Evolutionary conservation across 2,797 vertebrate genomes (phyloP).

Genomic region (Lutjanus campechanus): DNA sequence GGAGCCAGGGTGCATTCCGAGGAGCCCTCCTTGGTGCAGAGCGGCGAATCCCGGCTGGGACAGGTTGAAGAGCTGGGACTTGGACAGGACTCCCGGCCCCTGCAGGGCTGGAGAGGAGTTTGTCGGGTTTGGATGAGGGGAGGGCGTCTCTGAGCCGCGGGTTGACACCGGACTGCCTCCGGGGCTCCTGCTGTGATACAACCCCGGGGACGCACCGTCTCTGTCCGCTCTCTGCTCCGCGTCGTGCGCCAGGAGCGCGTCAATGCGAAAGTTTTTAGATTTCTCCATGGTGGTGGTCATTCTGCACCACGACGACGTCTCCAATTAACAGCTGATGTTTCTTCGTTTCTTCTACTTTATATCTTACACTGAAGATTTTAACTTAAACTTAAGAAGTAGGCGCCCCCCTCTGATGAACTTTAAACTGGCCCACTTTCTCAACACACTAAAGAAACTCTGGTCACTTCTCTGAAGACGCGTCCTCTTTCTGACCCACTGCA

Average conservation of each 20-base stretch:
- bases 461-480: slow-evolving; percentile 2
- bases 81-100: slow-evolving; percentile 79
- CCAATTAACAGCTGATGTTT: not conserved
- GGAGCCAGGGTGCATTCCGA: slow-evolving; percentile 82
- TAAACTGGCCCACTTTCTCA: not conserved
- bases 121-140: slow-evolving; percentile 68
- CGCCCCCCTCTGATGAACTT: not conserved
- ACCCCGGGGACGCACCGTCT: slow-evolving; percentile 69
- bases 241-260: slow-evolving; percentile 90
- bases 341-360: not conserved
- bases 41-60: slow-evolving; percentile 83
- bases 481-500: slow-evolving; percentile 32
- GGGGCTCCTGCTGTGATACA: slow-evolving; percentile 72
- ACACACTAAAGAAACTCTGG: no score
- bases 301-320: slow-evolving; percentile 2
- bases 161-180: slow-evolving; percentile 75
- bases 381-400: not conserved
- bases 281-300: slow-evolving; percentile 85
- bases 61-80: slow-evolving; percentile 76
- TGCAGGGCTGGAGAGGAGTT: slow-evolving; percentile 49
- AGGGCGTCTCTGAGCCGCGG: slow-evolving; percentile 81
- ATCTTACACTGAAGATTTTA: not conserved
- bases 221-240: slow-evolving; percentile 66
- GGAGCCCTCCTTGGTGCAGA: slow-evolving; percentile 79
- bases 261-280: slow-evolving; percentile 93